Conservation (phyloP, 2,113 vertebrate species). For the Lycaon pictus region DNA sequence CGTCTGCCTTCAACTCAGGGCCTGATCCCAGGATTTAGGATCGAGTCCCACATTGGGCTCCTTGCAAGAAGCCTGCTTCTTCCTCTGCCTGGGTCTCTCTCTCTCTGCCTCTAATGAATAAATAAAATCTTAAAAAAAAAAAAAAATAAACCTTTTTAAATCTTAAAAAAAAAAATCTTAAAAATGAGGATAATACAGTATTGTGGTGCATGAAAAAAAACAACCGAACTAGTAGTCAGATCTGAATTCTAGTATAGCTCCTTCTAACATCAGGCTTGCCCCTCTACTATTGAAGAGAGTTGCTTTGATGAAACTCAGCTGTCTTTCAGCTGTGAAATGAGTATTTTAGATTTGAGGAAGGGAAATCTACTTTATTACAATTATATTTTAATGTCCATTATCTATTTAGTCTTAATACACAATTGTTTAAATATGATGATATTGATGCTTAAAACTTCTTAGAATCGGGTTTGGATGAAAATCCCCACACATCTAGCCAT, state of each 20-base stretch:
- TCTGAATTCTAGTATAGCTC: background rate
- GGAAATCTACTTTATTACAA: background rate
- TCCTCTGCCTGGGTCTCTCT: no score
- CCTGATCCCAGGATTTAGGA: no score
- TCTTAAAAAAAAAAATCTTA: background rate
- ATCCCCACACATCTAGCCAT: background rate
- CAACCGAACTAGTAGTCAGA: background rate
- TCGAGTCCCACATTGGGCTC: no score
- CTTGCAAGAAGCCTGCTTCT: no score
- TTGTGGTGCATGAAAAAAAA: background rate
- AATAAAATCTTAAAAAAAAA: no score
- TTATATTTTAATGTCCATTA: background rate
- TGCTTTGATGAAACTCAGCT: background rate
- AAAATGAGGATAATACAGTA: background rate
- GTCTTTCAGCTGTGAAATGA: background rate
- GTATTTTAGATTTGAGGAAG: background rate
- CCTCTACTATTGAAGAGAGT: background rate
- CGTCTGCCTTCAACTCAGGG: no score
- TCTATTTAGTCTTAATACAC: background rate
- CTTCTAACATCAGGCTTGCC: background rate
- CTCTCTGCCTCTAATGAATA: no score
- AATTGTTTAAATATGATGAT: slow-evolving; percentile 24
- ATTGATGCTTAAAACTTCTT: background rate
- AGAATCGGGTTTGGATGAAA: background rate
- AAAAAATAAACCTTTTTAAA: no score